Percentiles rank a stretch among this genome's conserved stretches.
Evolutionary conservation across 2,888 invertebrate species (phyloP).

Genomic region (Melinopterus prodromus): DNA sequence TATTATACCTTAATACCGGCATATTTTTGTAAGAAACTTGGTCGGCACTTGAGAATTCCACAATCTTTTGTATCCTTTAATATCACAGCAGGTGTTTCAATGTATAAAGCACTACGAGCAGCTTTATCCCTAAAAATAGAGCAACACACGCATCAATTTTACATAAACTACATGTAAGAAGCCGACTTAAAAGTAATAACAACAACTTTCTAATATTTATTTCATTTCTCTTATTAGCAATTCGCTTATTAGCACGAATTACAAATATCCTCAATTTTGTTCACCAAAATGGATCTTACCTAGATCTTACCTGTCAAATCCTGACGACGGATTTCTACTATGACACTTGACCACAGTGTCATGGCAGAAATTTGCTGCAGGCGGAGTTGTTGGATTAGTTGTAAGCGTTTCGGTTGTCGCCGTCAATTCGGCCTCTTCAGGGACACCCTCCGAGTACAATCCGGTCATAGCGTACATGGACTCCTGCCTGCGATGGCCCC

Average conservation of each 20-base stretch:
- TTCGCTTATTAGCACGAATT: too few relatives aligned
- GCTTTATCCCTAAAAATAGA: conserved; percentile 62
- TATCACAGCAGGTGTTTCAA: conserved; percentile 67
- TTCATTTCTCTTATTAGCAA: too few relatives aligned
- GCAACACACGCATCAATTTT: neutral
- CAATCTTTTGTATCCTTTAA: conserved; percentile 81
- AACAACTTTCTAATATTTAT: too few relatives aligned
- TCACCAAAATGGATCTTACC: too few relatives aligned
- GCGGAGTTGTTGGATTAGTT: conserved; percentile 40
- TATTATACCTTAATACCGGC: conserved; percentile 85
- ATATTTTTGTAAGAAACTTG: conserved; percentile 84
- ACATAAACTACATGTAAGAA: too few relatives aligned
- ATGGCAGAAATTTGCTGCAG: conserved; percentile 54
- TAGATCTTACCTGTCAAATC: conserved; percentile 69
- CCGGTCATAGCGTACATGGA: conserved; percentile 92
- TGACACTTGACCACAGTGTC: conserved; percentile 73
- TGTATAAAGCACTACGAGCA: conserved; percentile 66
- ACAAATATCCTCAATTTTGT: too few relatives aligned
- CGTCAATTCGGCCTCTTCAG: conserved; percentile 65
- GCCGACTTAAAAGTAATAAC: too few relatives aligned
- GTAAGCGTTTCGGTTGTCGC: conserved; percentile 61
- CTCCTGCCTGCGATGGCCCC: conserved; percentile 75
- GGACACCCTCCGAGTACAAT: conserved; percentile 77
- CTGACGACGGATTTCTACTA: conserved; percentile 82
- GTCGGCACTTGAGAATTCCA: conserved; percentile 87